Base-by-base conservation (phyloP, 2,797 vertebrate species). In the Sylvia borin region DNA sequence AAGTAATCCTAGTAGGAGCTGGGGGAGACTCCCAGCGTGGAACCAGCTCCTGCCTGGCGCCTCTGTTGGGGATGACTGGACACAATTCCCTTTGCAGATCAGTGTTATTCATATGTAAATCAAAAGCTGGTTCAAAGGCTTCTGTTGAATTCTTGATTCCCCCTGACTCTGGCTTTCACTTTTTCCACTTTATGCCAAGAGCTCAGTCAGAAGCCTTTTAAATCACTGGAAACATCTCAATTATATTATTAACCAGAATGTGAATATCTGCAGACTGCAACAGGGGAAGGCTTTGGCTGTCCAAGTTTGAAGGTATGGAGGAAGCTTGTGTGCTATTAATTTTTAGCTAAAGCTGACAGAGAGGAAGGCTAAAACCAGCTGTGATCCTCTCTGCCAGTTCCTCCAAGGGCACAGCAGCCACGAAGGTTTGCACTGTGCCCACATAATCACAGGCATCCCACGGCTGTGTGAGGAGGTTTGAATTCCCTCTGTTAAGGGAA, bases 211-310 rank as follows among this genome's bases (percentile, higher is more conserved):
- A 96, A 96, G 62, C 72, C 82, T 91, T 95, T 91, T 75, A 88
- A 87, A 91, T 88, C 89, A 78, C 85, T 78, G 82, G 91, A 91
- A 94, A 92, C 87, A 92, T 93, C 95, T 96, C 91, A 95, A 94
- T 96, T 94, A 95, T 53, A 51, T 64, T 81, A 94, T 94, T 94
- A 86, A 68, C 62, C 51, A 73, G 87, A 85, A 78, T 5, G n/a
- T 24, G 78, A 65, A 7, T 91, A 89, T 77, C 72, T 75, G 60
- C 51, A 78, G 81, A 88, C 66, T 68, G 64, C 40, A 36, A 40
- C 34, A 77, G 54, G 45, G 36, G 25, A 54, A 88, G 26, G 47
- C 18, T 78, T 66, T 58, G n/a, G 54, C 50, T 84, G 76, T 47
- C 76, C 58, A 29, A 22, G 40, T 38, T 40, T 31, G 70, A 81